A percentile compares a stretch with the other conserved stretches of the same genome.
These are phyloP conservation scores for Peromyscus melanophrys DNA, from an alignment of 2,797 vertebrate genomes.

Conservation along the genomic window DNA sequence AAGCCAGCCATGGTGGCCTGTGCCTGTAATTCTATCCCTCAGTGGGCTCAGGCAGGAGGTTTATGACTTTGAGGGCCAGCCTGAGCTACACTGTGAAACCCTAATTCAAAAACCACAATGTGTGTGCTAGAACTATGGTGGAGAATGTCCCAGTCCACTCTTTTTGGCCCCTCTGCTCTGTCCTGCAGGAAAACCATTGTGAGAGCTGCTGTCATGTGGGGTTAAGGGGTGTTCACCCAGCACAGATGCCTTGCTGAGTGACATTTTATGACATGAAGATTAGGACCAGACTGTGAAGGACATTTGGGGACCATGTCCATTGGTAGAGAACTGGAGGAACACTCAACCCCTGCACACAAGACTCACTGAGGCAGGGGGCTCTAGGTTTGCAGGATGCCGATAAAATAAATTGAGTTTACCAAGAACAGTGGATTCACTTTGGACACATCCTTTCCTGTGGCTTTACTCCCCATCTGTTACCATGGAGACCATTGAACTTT, in stretches of 20 bases:
- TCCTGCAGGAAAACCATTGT: neutral
- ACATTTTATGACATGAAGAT: neutral
- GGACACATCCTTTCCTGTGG: neutral
- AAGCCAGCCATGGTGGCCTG: neutral
- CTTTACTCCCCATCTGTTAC: neutral
- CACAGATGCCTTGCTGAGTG: neutral
- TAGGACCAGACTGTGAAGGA: neutral
- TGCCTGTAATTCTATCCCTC: neutral
- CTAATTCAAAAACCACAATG: neutral
- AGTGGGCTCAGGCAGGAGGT: neutral
- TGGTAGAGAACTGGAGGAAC: too few species aligned
- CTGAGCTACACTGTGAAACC: neutral
- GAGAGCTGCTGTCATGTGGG: neutral
- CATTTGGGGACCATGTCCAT: neutral
- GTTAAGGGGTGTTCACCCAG: too few species aligned
- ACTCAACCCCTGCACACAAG: neutral
- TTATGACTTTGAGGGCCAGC: neutral
- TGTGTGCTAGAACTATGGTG: neutral
- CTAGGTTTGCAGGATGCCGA: neutral
- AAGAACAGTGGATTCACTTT: neutral
- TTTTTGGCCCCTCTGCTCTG: neutral
- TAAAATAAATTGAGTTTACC: neutral
- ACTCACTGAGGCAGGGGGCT: too few species aligned
- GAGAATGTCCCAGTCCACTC: neutral
- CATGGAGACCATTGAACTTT: constrained; percentile 16